Base-by-base conservation (phyloP, 2,113 vertebrate species). In the Pedetes capensis region DNA sequence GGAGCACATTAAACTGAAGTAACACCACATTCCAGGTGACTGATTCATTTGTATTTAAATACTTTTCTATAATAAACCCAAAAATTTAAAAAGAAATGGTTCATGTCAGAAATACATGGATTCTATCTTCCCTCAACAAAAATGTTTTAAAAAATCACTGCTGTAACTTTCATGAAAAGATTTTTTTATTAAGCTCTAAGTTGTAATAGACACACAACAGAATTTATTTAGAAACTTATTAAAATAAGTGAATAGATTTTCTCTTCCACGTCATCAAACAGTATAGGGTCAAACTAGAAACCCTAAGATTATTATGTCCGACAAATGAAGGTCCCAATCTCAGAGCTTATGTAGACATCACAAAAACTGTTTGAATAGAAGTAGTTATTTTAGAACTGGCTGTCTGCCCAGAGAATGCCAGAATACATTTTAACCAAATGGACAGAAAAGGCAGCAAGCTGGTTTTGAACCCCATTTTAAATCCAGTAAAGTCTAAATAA, bases 321-420 rank as follows among this genome's bases (percentile, higher is more conserved):
- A 96, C 55, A 83, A 90, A 96, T 25, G 44, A 85, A 94, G 64
- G 14, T 86, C 81, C 95, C 85, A 97, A 84, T 94, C 51, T 44
- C 95, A 68, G 34, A 93, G 93, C 17, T 96, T 87, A 96, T 59
- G 42, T 20, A 93, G 82, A 95, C 57, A 87, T 95, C 93, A 93
- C 93, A 97, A 76, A 95, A 95, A 61, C 32, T 17, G 71, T 71
- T 95, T 88, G 93, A 95, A 83, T 72, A 59, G 63, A 95, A 96
- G 79, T 37, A 32, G 86, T 90, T 97, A 81, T 85, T 97, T 97
- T 66, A 94, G 82, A 44, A 55, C 75, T 98, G 98, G 97, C 97
- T 95, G 86, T 14, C 87, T 98, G 95, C 96, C 94, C 95, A 91
- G 95, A 72, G 78, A 93, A 90, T 87, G 95, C 76, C 95, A 97